Evolutionary conservation across 2,888 invertebrate genomes (phyloP), one percentile per base, ranked within the genome.

Genomic region (Itoplectis maculator): DNA sequence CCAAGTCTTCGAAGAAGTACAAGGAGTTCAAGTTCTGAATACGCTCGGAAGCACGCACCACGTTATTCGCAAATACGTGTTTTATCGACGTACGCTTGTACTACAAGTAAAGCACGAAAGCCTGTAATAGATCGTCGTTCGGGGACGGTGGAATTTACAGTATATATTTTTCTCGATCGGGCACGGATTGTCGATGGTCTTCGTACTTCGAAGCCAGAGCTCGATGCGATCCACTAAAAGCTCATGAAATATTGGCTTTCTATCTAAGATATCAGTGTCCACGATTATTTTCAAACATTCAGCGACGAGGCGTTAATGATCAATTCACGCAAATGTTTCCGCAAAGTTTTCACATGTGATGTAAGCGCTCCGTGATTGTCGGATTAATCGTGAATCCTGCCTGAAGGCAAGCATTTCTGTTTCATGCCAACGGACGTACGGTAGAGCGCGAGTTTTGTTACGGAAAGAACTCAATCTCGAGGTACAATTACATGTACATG

Each of bases 11-110:
- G 13, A 99, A 99, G 94, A 99, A 99, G 94, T 99, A 99, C 94
- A 99, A 99, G 93, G 99, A 99, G 92, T 99, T 99, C 94, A 99
- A 99, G 93, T 99, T 99, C 94, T 99, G 95, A 93, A 42, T 61
- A 20, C 15, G 40, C 6, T n/a, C 6, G n/a, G 23, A 7, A 59
- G 40, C 18, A 40, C 5, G 20, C 42, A 20, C 40, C 15, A 40
- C 11, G 45, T 63, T 13, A 63, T 45, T 63, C 11, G n/a, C 13
- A 7, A 13, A 63, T 45, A 23, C 42, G 20, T 63, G 23, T 40
- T 6, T 20, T 63, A 1, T 61, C 37, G 9, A 15, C 37, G 37
- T 15, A 61, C 8, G 61, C 18, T 61, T 37, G 9, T 37, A 40
- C 11, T 63, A 45, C 6, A 6, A 63, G 5, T 20, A 23, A 2